A percentile compares a stretch with the other conserved stretches of the same genome.
phyloP scores from a whole-genome alignment of 2,888 invertebrate species.

The Drosophila neonasuta region DNA sequence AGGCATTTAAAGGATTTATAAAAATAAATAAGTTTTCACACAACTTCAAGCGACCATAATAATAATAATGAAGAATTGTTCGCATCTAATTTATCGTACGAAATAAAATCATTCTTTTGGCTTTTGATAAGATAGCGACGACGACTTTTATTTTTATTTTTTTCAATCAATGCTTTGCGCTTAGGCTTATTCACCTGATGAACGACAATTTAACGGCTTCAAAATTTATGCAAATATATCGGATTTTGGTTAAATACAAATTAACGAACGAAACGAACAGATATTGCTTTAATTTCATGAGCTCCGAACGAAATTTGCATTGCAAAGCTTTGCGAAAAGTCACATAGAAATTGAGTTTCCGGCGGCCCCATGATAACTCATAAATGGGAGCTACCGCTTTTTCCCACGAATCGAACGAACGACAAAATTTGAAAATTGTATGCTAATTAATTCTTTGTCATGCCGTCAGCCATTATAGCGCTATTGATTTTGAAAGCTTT shows the following conservation, averaged over 20 bases:
- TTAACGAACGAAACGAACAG: constrained; percentile 30
- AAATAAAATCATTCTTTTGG: background rate
- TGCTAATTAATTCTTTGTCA: constrained; percentile 72
- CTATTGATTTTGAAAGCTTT: constrained; percentile 70
- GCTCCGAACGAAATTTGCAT: constrained; percentile 48
- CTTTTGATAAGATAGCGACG: constrained; percentile 36
- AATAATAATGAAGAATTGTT: background rate
- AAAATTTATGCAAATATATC: constrained; percentile 8
- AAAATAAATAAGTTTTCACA: background rate
- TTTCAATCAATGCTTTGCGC: constrained; percentile 5
- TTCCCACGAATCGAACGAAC: constrained; percentile 67
- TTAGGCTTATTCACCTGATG: constrained; percentile 49
- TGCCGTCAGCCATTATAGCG: constrained; percentile 55
- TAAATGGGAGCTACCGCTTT: constrained; percentile 40
- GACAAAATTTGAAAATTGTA: constrained; percentile 63
- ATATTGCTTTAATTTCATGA: constrained; percentile 29
- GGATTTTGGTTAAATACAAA: constrained; percentile 27
- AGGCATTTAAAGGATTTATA: background rate
- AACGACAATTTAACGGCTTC: constrained; percentile 35
- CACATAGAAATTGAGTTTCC: constrained; percentile 44
- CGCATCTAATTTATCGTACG: background rate
- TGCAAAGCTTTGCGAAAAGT: constrained; percentile 46
- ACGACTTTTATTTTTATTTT: background rate
- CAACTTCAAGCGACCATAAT: background rate
- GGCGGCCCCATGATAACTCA: constrained; percentile 52